Evolutionary conservation across 1,140 invertebrate species (phyloP).

Genomic region (Cotesia chilonis): DNA sequence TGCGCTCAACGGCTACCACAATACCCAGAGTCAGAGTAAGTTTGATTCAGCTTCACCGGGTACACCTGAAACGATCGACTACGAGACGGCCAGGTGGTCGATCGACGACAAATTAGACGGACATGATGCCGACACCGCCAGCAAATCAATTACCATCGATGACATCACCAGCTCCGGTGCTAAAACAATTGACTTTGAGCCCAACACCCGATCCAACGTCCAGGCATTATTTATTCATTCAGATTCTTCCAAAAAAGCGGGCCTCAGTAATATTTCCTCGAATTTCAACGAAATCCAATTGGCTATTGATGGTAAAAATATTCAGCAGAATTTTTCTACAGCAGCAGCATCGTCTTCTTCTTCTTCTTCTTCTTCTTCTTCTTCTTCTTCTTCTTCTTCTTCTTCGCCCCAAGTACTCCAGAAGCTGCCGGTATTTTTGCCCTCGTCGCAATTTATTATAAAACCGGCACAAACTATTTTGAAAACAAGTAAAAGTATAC

Average conservation of each 20-base stretch:
- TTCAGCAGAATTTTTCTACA: not conserved
- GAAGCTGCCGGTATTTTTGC: slow-evolving; percentile 41
- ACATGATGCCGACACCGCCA: not conserved
- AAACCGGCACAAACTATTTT: slow-evolving; percentile 40
- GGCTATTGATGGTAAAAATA: not conserved
- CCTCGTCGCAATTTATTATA: slow-evolving; percentile 44
- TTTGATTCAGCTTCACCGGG: not conserved
- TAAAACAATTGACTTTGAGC: not conserved
- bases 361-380: too few species aligned
- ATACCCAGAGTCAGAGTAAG: slow-evolving; percentile 2
- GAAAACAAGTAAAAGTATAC: slow-evolving; percentile 52
- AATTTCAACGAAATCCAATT: slow-evolving; percentile 12
- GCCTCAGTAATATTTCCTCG: not conserved
- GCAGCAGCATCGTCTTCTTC: not conserved
- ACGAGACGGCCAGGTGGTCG: slow-evolving; percentile 13
- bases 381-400: not conserved
- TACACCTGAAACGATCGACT: not conserved
- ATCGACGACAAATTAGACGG: not conserved
- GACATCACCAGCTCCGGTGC: not conserved
- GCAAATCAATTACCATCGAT: not conserved
- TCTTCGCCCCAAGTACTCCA: slow-evolving; percentile 45
- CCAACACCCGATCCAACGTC: not conserved
- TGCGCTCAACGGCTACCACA: slow-evolving; percentile 10
- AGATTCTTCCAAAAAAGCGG: not conserved
- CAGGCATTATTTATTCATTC: slow-evolving; percentile 5